Conservation (phyloP, 92 coral and sea anemone species). For the Phenganax stokvisi region DNA sequence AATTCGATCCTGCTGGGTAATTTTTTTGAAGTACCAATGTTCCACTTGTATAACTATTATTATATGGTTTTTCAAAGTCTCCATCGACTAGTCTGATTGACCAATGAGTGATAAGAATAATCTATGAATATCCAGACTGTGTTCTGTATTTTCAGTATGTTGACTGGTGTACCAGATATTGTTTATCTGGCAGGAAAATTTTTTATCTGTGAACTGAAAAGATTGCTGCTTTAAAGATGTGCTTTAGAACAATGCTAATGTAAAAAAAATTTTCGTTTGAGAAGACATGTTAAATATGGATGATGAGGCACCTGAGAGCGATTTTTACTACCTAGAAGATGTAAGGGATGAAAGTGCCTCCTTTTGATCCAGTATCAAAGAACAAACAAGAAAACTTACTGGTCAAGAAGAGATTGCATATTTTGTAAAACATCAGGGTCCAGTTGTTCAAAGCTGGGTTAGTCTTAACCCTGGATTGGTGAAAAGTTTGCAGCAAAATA, state of each 20-base stretch:
- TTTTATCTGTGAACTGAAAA: neutral
- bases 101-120: no score
- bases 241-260: neutral
- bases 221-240: neutral
- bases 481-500: no score
- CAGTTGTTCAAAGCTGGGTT: no score
- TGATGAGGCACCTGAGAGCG: slow-evolving; percentile 9
- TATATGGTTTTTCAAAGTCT: no score
- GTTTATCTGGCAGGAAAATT: neutral
- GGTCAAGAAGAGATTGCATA: slow-evolving; percentile 35
- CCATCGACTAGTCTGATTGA: no score
- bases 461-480: no score
- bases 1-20: no score
- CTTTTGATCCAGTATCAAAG: neutral
- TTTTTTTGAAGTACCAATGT: no score
- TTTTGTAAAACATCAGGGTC: neutral
- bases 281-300: neutral
- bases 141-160: neutral
- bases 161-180: slow-evolving; percentile 3
- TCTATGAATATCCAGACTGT: no score
- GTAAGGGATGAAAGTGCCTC: neutral
- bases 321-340: slow-evolving; percentile 21
- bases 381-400: neutral
- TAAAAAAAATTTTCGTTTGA: neutral
- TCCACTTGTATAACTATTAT: no score